Conservation (phyloP, 1,140 invertebrate genomes). For the Drosophila sucinea region DNA sequence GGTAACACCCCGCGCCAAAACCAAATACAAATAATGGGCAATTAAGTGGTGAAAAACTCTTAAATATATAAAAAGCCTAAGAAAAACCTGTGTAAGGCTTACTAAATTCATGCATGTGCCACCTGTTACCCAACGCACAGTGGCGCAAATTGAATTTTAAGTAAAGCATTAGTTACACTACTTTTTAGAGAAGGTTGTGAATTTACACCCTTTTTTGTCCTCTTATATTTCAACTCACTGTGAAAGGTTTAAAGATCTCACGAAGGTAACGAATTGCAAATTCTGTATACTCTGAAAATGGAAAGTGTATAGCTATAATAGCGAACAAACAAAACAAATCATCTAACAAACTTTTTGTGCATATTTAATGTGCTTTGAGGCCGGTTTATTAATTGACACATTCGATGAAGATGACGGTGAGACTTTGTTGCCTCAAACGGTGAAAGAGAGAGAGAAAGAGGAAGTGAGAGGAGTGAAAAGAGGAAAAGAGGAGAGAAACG, state of each 20-base stretch:
- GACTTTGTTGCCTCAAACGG: not conserved
- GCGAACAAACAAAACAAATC: slow-evolving; percentile 48
- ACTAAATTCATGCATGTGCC: not conserved
- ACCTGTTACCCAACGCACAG: not conserved
- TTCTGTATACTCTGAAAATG: not conserved
- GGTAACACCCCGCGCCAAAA: too few species aligned
- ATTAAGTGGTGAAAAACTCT: slow-evolving; percentile 8
- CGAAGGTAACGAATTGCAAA: not conserved
- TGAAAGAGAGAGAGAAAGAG: not conserved
- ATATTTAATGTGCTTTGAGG: slow-evolving; percentile 43
- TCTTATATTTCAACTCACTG: too few species aligned
- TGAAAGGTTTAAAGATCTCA: too few species aligned
- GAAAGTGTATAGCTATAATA: slow-evolving; percentile 27
- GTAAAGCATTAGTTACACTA: too few species aligned
- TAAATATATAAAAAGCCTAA: not conserved
- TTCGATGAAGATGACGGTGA: slow-evolving; percentile 28
- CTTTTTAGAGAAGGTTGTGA: too few species aligned
- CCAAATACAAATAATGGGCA: slow-evolving; percentile 8
- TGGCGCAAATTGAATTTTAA: too few species aligned
- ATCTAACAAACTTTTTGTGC: slow-evolving; percentile 41
- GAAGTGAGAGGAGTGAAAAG: not conserved
- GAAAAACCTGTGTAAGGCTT: not conserved
- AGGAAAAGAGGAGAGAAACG: slow-evolving; percentile 1
- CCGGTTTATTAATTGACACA: slow-evolving; percentile 58
- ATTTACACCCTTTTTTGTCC: too few species aligned